phyloP scores from a whole-genome alignment of 2,113 vertebrate genomes.

The Onychorhynchus coronatus region DNA sequence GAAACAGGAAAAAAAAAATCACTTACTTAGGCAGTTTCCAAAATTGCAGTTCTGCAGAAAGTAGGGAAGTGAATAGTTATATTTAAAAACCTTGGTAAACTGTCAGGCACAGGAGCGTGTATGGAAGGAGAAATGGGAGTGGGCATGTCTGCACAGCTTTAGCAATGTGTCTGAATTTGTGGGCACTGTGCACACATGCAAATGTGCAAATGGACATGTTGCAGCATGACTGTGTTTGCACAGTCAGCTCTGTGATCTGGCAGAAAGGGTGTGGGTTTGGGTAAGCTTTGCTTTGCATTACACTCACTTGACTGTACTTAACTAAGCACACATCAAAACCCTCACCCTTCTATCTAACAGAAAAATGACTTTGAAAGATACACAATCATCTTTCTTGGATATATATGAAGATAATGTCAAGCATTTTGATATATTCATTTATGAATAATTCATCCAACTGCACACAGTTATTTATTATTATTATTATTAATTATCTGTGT shows the following conservation, averaged over 20 bases:
- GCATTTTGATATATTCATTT: slow-evolving; percentile 1
- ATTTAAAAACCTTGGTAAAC: not conserved
- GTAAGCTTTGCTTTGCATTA: not conserved
- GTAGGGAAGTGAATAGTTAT: not conserved
- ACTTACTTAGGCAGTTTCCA: not conserved
- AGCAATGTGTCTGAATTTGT: not conserved
- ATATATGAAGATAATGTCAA: slow-evolving; percentile 10
- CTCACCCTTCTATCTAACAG: not conserved
- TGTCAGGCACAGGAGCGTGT: not conserved
- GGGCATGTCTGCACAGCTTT: not conserved
- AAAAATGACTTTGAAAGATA: slow-evolving; percentile 18
- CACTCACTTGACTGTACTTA: not conserved
- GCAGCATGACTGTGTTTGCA: too few species aligned
- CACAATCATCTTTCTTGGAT: slow-evolving; percentile 17
- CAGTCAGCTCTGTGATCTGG: not conserved
- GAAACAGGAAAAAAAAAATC: not conserved
- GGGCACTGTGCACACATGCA: not conserved
- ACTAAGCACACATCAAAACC: not conserved
- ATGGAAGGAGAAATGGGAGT: not conserved
- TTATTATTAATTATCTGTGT: slow-evolving; percentile 43
- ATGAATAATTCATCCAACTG: slow-evolving; percentile 56
- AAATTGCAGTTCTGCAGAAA: slow-evolving; percentile 1
- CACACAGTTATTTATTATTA: slow-evolving; percentile 15
- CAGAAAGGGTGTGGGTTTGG: not conserved
- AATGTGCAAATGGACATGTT: too few species aligned